Evolutionary conservation across 2,797 vertebrate species (phyloP).

Genomic region (Epinephelus awoara): DNA sequence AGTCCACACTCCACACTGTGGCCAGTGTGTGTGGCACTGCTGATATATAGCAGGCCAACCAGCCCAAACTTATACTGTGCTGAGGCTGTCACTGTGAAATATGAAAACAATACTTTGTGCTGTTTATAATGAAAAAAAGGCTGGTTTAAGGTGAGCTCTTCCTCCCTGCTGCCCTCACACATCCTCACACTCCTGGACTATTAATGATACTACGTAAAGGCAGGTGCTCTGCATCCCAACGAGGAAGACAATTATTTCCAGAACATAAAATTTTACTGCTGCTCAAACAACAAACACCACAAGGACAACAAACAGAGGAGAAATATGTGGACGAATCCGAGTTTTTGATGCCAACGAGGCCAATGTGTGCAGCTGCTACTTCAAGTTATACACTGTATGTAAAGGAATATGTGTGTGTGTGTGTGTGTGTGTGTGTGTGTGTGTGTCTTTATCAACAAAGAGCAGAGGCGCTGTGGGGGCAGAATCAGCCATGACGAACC

Average conservation of each 20-base stretch:
- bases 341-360: slow-evolving; percentile 23
- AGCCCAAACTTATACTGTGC: background rate
- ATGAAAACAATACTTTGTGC: background rate
- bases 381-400: background rate
- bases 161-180: background rate
- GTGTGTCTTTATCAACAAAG: slow-evolving; percentile 71
- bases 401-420: slow-evolving; percentile 6
- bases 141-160: background rate
- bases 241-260: background rate
- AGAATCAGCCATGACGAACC: slow-evolving; percentile 68
- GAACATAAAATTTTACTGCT: background rate
- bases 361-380: slow-evolving; percentile 36
- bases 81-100: background rate
- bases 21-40: background rate
- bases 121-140: too few species aligned
- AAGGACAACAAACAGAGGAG: background rate
- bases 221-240: slow-evolving; percentile 24
- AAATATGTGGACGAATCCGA: background rate
- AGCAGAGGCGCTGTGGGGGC: slow-evolving; percentile 73
- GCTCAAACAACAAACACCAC: background rate
- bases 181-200: background rate
- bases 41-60: background rate
- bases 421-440: slow-evolving; percentile 2
- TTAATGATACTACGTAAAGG: background rate
- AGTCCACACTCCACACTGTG: background rate